Evolutionary conservation across 2,113 vertebrate genomes (phyloP), one percentile per base, ranked within the genome.

Genomic region (Heterocephalus glaber): DNA sequence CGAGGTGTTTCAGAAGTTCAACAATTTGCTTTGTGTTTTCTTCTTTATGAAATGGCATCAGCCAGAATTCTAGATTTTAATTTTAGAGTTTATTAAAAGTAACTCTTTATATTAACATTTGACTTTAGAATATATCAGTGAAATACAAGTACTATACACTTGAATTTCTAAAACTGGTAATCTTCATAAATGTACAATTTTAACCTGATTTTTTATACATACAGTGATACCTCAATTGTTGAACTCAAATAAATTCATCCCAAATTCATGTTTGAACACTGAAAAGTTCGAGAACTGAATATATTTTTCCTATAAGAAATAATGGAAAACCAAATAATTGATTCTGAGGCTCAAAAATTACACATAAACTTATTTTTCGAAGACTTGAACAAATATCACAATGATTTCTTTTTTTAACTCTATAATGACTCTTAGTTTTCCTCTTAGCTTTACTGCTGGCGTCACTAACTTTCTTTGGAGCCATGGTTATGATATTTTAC

Each of bases 1-100:
- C 44, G 35, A 52, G 19, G 68, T 41, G 47, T 52, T 92, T 30
- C 38, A 38, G n/a, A 86, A 79, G 2, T 14, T 70, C 41, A 38
- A 70, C 30, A 66, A 61, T 61, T 80, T 77, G 61, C 41, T 84
- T 94, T 94, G 10, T 47, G 81, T 96, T 83, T 86, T 58, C 61
- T 52, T 79, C 54, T 70, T 89, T 26, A 86, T 41, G 61, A 89
- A 81, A 52, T 56, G 30, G 30, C 56, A 38, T 77, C 60, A 92
- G 26, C 63, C 60, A 63, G 77, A 65, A 35, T 61, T 89, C 26
- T 14, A 92, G 85, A 89, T 89, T 96, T 92, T 54, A 79, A 65
- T 58, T 80, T 77, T 86, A 81, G 77, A 76, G 41, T 86, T 92
- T 19, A 41, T 85, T 56, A 72, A 52, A 91, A 86, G 33, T 52